These are phyloP conservation scores for Meteorus cinctellus DNA, from an alignment of 2,888 invertebrate species.

Conservation along the genomic window DNA sequence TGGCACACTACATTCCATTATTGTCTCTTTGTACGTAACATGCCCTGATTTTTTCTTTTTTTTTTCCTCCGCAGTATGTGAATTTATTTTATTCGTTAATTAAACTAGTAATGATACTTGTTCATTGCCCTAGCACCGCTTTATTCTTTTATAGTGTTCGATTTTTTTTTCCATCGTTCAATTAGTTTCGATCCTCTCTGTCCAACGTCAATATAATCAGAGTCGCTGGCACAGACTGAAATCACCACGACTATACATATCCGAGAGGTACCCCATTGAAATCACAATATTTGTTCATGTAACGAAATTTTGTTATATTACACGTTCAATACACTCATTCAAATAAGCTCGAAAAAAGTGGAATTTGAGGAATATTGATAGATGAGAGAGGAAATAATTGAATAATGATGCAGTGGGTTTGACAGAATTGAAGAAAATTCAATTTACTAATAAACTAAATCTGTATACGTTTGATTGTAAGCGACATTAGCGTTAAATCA, in stretches of 20 bases:
- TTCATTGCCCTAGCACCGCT: slow-evolving; percentile 36
- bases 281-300: too few relatives aligned
- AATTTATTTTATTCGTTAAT: slow-evolving; percentile 37
- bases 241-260: not conserved
- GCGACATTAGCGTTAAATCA: not conserved
- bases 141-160: slow-evolving; percentile 2
- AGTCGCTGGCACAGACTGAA: not conserved
- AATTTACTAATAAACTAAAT: not conserved
- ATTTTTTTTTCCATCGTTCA: not conserved
- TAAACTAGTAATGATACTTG: slow-evolving; percentile 41
- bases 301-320: too few relatives aligned
- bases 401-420: not conserved
- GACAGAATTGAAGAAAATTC: not conserved
- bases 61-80: slow-evolving; percentile 2
- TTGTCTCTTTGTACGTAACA: not conserved
- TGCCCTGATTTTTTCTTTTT: slow-evolving; percentile 19
- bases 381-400: not conserved
- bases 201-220: not conserved
- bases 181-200: not conserved
- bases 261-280: too few relatives aligned
- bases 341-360: not conserved
- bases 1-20: not conserved
- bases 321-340: not conserved
- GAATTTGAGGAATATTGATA: not conserved
- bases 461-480: not conserved